These are phyloP conservation scores for Sebastes cheni DNA, from an alignment of 2,797 vertebrate species.

Conservation along the genomic window DNA sequence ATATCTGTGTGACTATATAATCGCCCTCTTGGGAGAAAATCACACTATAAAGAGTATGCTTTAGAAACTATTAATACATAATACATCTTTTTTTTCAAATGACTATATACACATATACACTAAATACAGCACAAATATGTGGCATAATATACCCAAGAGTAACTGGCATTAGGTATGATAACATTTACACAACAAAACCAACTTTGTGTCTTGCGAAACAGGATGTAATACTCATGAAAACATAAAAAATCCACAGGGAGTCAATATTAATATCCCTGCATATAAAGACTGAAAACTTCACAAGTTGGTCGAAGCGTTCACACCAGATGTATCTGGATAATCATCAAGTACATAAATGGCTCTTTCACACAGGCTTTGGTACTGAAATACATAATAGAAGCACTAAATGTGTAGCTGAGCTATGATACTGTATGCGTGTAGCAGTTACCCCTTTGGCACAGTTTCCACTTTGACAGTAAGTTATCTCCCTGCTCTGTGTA, in stretches of 20 bases:
- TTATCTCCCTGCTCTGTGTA: conserved; percentile 36
- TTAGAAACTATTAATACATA: conserved; percentile 47
- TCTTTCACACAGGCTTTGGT: background rate
- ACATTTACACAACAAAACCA: conserved; percentile 31
- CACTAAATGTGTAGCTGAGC: conserved; percentile 32
- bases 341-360: background rate
- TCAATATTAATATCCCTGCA: conserved; percentile 16
- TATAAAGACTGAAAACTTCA: conserved; percentile 25
- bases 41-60: conserved; percentile 51
- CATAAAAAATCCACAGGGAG: conserved; percentile 26
- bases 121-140: background rate
- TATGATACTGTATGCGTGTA: background rate
- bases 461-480: conserved; percentile 56
- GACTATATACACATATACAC: background rate
- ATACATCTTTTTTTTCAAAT: conserved; percentile 39
- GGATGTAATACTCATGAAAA: conserved; percentile 32
- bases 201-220: conserved; percentile 28
- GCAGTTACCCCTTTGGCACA: conserved; percentile 56
- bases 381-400: conserved; percentile 20
- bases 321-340: background rate
- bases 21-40: conserved; percentile 64
- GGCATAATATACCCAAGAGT: background rate
- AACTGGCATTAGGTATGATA: conserved; percentile 25
- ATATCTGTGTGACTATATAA: conserved; percentile 67
- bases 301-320: background rate